These are phyloP conservation scores for Aphrophora alni DNA, from an alignment of 2,888 invertebrate species.

Conservation along the genomic window DNA sequence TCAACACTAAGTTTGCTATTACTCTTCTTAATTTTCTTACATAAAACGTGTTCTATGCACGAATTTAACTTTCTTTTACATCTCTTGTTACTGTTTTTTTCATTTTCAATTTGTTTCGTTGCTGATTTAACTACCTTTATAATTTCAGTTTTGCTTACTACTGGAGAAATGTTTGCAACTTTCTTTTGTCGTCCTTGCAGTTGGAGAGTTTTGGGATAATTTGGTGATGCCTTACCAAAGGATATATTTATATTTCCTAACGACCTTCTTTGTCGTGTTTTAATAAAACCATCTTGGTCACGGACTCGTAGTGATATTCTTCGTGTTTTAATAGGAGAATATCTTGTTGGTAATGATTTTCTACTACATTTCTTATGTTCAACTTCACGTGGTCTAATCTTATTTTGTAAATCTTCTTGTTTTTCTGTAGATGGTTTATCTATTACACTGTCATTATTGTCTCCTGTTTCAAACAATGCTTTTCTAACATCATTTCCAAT, in stretches of 20 bases:
- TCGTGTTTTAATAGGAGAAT: background rate
- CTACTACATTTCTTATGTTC: background rate
- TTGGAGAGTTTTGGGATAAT: too few relatives aligned
- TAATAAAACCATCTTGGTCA: background rate
- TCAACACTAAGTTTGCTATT: too few relatives aligned
- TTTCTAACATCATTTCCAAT: background rate
- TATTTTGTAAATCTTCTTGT: background rate
- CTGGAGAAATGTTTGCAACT: background rate
- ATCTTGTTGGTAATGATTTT: background rate
- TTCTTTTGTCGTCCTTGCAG: background rate
- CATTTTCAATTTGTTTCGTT: too few relatives aligned
- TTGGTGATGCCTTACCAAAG: background rate
- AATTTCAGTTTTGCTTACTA: background rate
- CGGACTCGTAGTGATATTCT: background rate
- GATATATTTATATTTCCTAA: background rate
- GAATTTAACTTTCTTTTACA: background rate
- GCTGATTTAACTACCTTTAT: background rate
- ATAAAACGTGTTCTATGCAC: background rate
- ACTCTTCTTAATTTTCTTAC: background rate
- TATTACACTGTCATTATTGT: slow-evolving; percentile 1
- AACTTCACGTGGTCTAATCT: background rate
- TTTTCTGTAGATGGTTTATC: background rate
- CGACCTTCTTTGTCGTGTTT: background rate
- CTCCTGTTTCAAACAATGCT: background rate
- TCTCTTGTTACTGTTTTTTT: too few relatives aligned